Evolutionary conservation across 1,140 invertebrate genomes (phyloP), one percentile per base, ranked within the genome.

Genomic region (Drosophila fuyamai): DNA sequence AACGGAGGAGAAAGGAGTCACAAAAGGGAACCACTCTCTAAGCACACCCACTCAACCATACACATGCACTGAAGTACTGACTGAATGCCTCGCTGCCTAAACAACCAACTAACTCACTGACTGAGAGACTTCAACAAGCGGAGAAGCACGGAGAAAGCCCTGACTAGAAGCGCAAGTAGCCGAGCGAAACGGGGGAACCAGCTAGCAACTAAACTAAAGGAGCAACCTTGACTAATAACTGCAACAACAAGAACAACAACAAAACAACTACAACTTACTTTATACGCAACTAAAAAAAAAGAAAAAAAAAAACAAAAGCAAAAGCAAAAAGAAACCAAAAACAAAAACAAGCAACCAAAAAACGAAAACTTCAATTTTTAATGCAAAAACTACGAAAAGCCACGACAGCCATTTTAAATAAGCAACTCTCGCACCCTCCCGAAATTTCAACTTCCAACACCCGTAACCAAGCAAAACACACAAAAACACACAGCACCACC

Each of bases 11-110:
- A 58, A 58, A 29, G 53, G 13, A 43, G 40, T 61, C 56, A 29
- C 32, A 46, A 18, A 23, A 40, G 43, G 14, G 18, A 44, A 70
- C 44, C 47, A 79, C 70, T 58, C 48, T 74, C 71, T 53, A 47
- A 75, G 47, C 36, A 74, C 65, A 61, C 40, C 56, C 70, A 61
- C 58, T 67, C 73, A 75, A 51, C 71, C 65, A 77, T 27, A 71
- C 74, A 77, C 75, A 76, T 75, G 76, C 79, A 89, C 79, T 89
- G 84, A 88, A 79, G 84, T 89, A 88, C 84, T 88, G 83, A 88
- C 83, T 88, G 83, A 88, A 88, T 77, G 83, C 83, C 83, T 88
- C 72, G 83, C 84, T 88, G 83, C 83, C 83, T 88, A 88, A 81
- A 72, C 63, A 86, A 83, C 62, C 66, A 88, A 86, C 83, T 88